Evolutionary conservation across 2,797 vertebrate species (phyloP), one percentile per base, ranked within the genome.

Genomic region (Spondyliosoma cantharus): DNA sequence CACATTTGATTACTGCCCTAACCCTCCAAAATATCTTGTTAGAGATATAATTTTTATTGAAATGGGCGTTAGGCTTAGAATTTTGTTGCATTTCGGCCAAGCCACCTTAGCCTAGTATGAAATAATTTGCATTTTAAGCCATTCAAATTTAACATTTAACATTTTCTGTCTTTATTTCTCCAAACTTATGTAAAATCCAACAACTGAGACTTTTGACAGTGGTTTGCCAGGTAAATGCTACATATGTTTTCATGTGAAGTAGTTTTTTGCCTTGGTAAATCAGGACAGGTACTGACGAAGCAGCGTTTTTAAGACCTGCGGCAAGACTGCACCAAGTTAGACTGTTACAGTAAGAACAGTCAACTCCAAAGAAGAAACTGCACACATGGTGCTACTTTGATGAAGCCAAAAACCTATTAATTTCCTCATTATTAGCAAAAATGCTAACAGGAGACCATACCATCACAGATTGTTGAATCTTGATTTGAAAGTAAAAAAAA

Each of bases 261-360:
- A 14, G n/a, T 62, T 72, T 66, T 37, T 76, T 42, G 19, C 25
- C 27, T 62, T 56, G 59, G n/a, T 20, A 57, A 72, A 58, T 24
- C 16, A 22, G 46, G 42, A 49, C 71, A 32, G 49, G 27, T 60
- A 45, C 43, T 61, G 56, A 79, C 48, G 56, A 71, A 63, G 22
- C 32, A 9, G 15, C 16, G 37, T 29, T 3, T 52, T 29, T 20
- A n/a, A 49, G 7, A 60, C 54, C 25, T 69, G 49, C 29, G 25
- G 19, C 22, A 11, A 50, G 46, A 46, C 32, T 32, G 32, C 32
- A 32, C 32, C 32, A 8, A 32, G 32, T 32, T 32, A 32, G 32
- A 32, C 27, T 24, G 27, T 52, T 29, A 5, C 16, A n/a, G 17
- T 32, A 16, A 42, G 37, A 4, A 24, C 20, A 7, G 14, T 43